Evolutionary conservation across 2,888 invertebrate species (phyloP).

Genomic region (Lacanobia oleracea): DNA sequence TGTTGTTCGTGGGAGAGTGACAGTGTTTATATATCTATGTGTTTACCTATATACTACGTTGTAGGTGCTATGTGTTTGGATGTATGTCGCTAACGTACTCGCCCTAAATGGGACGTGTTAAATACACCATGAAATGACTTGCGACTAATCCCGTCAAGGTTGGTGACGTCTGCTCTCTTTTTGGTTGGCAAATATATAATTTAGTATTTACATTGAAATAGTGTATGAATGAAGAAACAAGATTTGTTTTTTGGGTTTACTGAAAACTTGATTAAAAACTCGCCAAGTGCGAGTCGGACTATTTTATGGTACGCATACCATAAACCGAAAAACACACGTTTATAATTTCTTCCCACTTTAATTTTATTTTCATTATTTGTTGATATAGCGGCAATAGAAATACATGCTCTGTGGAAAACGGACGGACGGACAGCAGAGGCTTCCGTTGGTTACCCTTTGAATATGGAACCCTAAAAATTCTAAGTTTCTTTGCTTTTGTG

Average conservation of each 20-base stretch:
- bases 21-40: conserved; percentile 19
- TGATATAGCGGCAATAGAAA: too few relatives aligned
- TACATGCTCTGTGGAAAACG: too few relatives aligned
- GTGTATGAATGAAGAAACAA: not conserved
- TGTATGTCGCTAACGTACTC: conserved; percentile 25
- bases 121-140: conserved; percentile 65
- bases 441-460: too few relatives aligned
- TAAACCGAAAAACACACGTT: too few relatives aligned
- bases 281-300: too few relatives aligned
- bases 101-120: conserved; percentile 54
- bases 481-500: not conserved
- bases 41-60: conserved; percentile 18
- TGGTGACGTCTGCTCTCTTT: not conserved
- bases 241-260: not conserved
- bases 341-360: too few relatives aligned
- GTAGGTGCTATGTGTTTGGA: conserved; percentile 10
- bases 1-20: conserved; percentile 46
- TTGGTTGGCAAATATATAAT: conserved; percentile 4
- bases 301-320: too few relatives aligned
- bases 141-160: conserved; percentile 23
- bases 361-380: too few relatives aligned
- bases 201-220: conserved; percentile 4
- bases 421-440: too few relatives aligned
- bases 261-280: not conserved
- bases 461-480: not conserved